Evolutionary conservation across 1,140 invertebrate species (phyloP), one percentile per base, ranked within the genome.

Genomic region (Apis dorsata): DNA sequence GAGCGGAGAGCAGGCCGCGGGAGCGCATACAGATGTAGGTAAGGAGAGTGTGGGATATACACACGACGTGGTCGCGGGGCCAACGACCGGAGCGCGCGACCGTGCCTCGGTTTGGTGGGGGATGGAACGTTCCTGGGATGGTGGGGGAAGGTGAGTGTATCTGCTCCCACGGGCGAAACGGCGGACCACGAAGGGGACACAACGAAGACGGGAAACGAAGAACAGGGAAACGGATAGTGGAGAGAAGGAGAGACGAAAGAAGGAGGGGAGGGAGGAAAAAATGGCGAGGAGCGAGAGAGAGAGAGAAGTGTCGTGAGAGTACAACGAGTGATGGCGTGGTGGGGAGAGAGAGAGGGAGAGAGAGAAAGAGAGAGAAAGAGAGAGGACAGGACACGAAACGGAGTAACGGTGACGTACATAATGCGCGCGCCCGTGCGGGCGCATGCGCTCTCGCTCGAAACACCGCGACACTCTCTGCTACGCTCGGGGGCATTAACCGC

Each of bases 361-460:
- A 34, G 34, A 34, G 34, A 34, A 3, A 34, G 34, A 34, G 34
- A 44, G 34, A 44, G 34, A 7, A 0, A 7, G 34, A 44, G 34
- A 44, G 34, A 89, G 84, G 86, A 82, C 87, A 86, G 83, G 84
- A 90, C 88, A 88, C 90, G 90, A 93, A 93, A 93, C 90, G 85
- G 90, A 92, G 91, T 94, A 93, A 94, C 93, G 93, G 93, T 93
- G 93, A 93, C 92, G 92, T 93, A 93, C 92, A 90, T 93, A 93
- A 87, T 79, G 81, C 84, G 79, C 88, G 92, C 92, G 92, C 93
- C 91, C 91, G 71, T 72, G 75, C 84, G 73, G 66, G 83, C 80
- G 80, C 80, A 82, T 82, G 80, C 80, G 80, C 63, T 44, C 21
- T 68, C 81, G 62, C 76, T 82, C 79, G 75, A 77, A 75, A 79